Evolutionary conservation across 2,113 vertebrate species (phyloP).

Genomic region (Pagrus major): DNA sequence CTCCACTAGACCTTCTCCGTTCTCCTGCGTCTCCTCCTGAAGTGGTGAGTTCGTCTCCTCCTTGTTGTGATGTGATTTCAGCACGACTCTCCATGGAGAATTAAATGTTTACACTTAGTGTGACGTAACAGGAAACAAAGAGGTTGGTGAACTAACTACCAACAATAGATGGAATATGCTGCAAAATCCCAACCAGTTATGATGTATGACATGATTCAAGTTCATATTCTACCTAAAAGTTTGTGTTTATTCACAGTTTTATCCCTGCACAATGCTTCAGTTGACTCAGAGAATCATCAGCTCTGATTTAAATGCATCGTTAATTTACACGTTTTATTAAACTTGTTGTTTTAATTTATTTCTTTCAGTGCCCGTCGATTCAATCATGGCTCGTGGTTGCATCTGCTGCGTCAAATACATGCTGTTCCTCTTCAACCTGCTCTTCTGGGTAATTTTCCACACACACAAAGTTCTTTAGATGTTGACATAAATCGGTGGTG

Average conservation of each 20-base stretch:
- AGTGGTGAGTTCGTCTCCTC: conserved; percentile 59
- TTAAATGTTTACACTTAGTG: neutral
- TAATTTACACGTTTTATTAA: too few species aligned
- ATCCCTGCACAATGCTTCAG: neutral
- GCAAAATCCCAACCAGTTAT: neutral
- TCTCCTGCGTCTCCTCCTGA: conserved; percentile 35
- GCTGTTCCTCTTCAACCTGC: conserved; percentile 99
- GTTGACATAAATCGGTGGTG: neutral
- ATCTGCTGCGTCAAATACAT: conserved; percentile 99
- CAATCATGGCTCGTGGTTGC: conserved; percentile 97
- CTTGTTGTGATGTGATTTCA: conserved; percentile 7
- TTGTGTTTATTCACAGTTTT: neutral
- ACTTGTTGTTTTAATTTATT: neutral
- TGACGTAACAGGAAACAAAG: conserved; percentile 1
- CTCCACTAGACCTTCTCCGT: conserved; percentile 13
- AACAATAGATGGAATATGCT: neutral
- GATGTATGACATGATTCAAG: neutral
- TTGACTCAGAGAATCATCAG: too few species aligned
- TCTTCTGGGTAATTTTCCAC: conserved; percentile 94
- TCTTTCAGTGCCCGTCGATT: conserved; percentile 80
- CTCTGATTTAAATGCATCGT: too few species aligned
- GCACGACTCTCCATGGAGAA: neutral
- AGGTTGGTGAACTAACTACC: neutral
- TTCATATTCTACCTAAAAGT: neutral
- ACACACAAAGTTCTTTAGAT: neutral